Evolutionary conservation across 2,797 vertebrate species (phyloP), one percentile per base, ranked within the genome.

Genomic region (Staurois parvus): DNA sequence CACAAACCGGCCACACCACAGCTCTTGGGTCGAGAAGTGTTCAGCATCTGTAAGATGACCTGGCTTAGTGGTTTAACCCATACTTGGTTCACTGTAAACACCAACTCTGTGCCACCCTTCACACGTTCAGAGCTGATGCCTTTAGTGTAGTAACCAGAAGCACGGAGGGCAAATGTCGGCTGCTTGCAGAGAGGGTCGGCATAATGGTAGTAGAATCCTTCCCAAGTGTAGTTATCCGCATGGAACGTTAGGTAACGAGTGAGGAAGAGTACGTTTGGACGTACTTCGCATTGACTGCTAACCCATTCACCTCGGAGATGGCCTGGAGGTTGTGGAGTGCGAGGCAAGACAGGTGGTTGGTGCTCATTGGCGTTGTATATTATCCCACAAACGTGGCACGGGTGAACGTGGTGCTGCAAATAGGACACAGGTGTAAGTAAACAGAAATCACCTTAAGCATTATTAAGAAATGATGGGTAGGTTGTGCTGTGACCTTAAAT

Each of bases 231-330:
- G 78, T 90, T 93, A 24, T 87, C 91, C 0, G 91, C 91, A 0
- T 95, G 88, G 86, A 99, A 98, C 0, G 90, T 93, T 92, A 98
- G 96, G 89, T 95, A 94, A 11, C 96, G 88, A 32, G 95, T 97
- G 73, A 98, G 96, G 92, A 97, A 98, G 81, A 98, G 96, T 86
- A 96, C 91, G 0, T 94, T 95, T 0, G 97, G 97, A 2, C 95
- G 95, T 2, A 93, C 94, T 90, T 98, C 97, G 0, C 97, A 98
- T 48, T 83, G 91, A 21, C 91, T 88, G 89, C 97, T 98, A 81
- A 95, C 94, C 97, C 97, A 98, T 87, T 89, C 94, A 66, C 97
- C 96, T 0, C 90, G 87, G 62, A 98, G 93, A 78, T 88, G 89
- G 86, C 96, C 88, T 0, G 93, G 91, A 66, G 91, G 88, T 26